Evolutionary conservation across 2,797 vertebrate species (phyloP).

Genomic region (Acipenser transmontanus): DNA sequence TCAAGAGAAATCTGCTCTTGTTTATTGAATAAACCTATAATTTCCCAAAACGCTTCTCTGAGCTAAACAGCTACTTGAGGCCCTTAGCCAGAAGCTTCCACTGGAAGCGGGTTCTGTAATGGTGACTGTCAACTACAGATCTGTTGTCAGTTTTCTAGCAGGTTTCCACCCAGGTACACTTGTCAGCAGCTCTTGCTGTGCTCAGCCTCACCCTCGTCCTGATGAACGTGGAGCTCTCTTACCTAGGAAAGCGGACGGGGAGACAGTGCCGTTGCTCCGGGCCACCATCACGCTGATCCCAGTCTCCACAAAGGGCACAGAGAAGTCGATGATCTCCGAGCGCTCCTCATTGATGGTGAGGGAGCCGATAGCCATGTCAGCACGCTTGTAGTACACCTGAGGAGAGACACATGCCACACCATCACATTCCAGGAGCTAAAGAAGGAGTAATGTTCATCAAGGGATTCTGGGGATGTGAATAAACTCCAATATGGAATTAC

Average conservation of each 20-base stretch:
- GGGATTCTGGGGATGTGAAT: too few relatives aligned
- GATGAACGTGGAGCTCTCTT: slow-evolving; percentile 27
- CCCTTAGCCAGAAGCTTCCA: too few relatives aligned
- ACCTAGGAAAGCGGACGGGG: slow-evolving; percentile 95
- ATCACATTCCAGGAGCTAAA: neutral
- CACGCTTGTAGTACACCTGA: slow-evolving; percentile 89
- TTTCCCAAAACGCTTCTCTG: too few relatives aligned
- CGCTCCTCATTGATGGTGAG: slow-evolving; percentile 97
- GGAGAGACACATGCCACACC: neutral
- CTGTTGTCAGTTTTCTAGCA: too few relatives aligned
- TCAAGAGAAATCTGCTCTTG: too few relatives aligned
- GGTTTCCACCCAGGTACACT: too few relatives aligned
- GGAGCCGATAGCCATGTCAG: slow-evolving; percentile 96
- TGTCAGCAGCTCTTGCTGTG: too few relatives aligned
- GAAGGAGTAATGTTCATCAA: neutral
- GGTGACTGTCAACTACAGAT: too few relatives aligned
- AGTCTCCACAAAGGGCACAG: slow-evolving; percentile 93
- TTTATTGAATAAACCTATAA: too few relatives aligned
- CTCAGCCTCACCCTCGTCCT: neutral
- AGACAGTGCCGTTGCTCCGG: slow-evolving; percentile 91
- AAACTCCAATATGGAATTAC: too few relatives aligned
- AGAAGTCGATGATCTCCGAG: slow-evolving; percentile 94
- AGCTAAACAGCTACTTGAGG: too few relatives aligned
- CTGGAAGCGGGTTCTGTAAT: too few relatives aligned
- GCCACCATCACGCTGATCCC: slow-evolving; percentile 98